Percentiles rank a stretch among this genome's conserved stretches.
phyloP scores from a whole-genome alignment of 2,888 invertebrate genomes.

The Lamellibrachia columna region DNA sequence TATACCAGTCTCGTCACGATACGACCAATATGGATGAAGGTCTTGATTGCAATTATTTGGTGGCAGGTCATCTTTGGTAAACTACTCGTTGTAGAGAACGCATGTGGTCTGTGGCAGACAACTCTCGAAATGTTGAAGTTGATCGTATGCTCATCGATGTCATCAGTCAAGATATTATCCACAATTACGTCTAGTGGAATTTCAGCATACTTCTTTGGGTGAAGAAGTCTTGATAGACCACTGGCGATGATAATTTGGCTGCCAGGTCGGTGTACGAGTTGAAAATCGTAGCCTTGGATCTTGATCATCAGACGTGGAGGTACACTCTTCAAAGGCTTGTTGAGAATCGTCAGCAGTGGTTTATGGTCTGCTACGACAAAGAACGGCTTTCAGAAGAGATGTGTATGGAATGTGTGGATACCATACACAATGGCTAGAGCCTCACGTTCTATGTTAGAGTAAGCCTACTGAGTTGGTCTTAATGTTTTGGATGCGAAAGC shows the following conservation, averaged over 20 bases:
- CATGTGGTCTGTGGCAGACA: conserved; percentile 21
- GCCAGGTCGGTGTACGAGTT: conserved; percentile 35
- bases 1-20: too few relatives aligned
- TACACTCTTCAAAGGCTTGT: conserved; percentile 32
- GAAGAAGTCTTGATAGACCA: conserved; percentile 36
- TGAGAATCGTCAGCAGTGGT: conserved; percentile 32
- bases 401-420: conserved; percentile 40
- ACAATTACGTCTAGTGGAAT: conserved; percentile 23
- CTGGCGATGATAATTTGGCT: conserved; percentile 38
- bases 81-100: conserved; percentile 27
- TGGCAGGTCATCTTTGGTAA: conserved; percentile 28
- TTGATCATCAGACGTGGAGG: conserved; percentile 29
- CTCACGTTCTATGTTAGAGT: neutral
- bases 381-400: conserved; percentile 40
- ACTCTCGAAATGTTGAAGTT: conserved; percentile 22
- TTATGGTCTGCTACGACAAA: conserved; percentile 44
- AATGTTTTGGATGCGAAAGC: too few relatives aligned
- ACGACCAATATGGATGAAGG: conserved; percentile 13
- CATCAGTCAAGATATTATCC: neutral
- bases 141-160: neutral
- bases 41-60: neutral
- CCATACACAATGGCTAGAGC: conserved; percentile 39
- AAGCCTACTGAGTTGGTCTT: too few relatives aligned
- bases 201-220: conserved; percentile 21
- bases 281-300: conserved; percentile 36